Conservation (phyloP, 2,888 invertebrate genomes). For the Ormyrus labotus region DNA sequence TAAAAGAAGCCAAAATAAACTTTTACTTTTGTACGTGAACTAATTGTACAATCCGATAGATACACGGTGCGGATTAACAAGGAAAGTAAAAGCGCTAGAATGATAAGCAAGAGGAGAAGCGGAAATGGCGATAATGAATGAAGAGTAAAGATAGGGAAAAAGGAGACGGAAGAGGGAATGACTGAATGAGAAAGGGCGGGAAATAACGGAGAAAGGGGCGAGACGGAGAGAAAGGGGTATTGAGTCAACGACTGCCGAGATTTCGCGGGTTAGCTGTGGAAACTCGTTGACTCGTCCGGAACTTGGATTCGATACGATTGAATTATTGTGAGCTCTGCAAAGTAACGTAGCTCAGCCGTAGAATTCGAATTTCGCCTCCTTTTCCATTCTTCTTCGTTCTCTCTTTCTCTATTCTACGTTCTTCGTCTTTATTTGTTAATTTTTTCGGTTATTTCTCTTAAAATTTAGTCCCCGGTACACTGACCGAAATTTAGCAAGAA, state of each 20-base stretch:
- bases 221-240: slow-evolving; percentile 35
- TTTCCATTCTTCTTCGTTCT: slow-evolving; percentile 15
- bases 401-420: slow-evolving; percentile 6
- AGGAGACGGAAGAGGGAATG: not conserved
- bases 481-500: too few species aligned
- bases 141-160: slow-evolving; percentile 10
- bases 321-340: slow-evolving; percentile 62
- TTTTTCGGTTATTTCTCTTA: not conserved
- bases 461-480: too few species aligned
- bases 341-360: slow-evolving; percentile 60
- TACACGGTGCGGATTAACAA: too few species aligned
- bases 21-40: too few species aligned
- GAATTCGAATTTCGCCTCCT: slow-evolving; percentile 52
- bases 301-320: slow-evolving; percentile 64
- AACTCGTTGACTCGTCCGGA: slow-evolving; percentile 63
- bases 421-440: not conserved
- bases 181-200: not conserved
- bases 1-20: too few species aligned
- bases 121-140: not conserved
- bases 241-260: slow-evolving; percentile 61
- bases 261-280: slow-evolving; percentile 62
- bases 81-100: too few species aligned
- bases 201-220: not conserved
- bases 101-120: not conserved
- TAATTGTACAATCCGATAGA: too few species aligned